Conservation (phyloP, 92 coral and sea anemone species). For the Palythoa grandis region DNA sequence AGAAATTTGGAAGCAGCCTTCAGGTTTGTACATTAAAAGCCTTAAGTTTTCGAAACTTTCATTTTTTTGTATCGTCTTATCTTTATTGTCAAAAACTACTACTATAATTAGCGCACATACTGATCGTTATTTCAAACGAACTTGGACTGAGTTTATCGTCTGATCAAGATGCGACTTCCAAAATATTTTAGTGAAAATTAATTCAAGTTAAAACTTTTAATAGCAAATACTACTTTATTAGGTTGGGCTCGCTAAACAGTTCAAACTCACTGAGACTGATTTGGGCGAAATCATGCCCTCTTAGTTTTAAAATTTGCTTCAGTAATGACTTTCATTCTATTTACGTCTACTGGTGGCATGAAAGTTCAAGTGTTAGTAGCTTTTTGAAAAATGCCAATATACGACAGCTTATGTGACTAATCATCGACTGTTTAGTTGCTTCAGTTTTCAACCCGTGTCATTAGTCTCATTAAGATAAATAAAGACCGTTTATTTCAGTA, state of each 20-base stretch:
- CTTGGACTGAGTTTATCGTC: background rate
- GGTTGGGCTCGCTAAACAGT: background rate
- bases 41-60: background rate
- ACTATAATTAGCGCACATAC: conserved; percentile 22
- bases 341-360: conserved; percentile 27
- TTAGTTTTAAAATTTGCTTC: background rate
- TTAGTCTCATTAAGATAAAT: background rate
- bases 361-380: conserved; percentile 23
- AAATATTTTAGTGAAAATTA: background rate
- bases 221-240: background rate
- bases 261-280: background rate
- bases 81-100: conserved; percentile 17
- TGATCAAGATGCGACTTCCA: background rate
- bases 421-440: background rate
- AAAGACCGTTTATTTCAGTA: background rate
- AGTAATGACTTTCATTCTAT: conserved; percentile 23
- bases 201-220: background rate
- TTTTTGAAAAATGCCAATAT: conserved; percentile 20
- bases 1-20: conserved; percentile 50
- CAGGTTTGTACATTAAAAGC: conserved; percentile 13
- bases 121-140: background rate
- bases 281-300: background rate
- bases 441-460: background rate
- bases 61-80: background rate
- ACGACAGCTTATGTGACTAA: no score